Percentiles rank a stretch among this genome's conserved stretches.
phyloP scores from a whole-genome alignment of 1,140 invertebrate genomes.

The Temnothorax longispinosus region DNA sequence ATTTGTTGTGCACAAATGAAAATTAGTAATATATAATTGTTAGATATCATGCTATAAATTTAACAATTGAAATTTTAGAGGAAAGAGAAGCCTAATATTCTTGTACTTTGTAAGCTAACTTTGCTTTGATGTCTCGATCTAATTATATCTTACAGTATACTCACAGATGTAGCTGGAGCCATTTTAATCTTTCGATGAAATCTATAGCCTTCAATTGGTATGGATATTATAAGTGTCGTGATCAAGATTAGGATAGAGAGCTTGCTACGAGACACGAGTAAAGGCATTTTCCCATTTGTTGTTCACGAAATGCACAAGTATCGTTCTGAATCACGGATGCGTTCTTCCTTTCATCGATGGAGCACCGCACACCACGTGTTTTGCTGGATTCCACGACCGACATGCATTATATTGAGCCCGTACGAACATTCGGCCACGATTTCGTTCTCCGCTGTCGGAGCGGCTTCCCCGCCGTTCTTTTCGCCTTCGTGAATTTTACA shows the following conservation, averaged over 20 bases:
- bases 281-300: constrained; percentile 54
- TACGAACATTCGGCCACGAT: constrained; percentile 26
- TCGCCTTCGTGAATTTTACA: constrained; percentile 33
- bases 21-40: constrained; percentile 2
- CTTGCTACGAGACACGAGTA: not conserved
- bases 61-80: not conserved
- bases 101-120: not conserved
- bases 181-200: not conserved
- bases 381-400: constrained; percentile 14
- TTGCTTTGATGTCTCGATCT: not conserved
- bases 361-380: constrained; percentile 42
- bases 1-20: not conserved
- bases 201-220: not conserved
- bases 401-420: constrained; percentile 51
- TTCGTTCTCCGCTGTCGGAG: not conserved
- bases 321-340: not conserved
- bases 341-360: constrained; percentile 21
- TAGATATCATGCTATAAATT: not conserved
- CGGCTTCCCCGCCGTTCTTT: not conserved
- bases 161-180: constrained; percentile 33
- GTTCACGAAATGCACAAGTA: not conserved
- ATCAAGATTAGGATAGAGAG: constrained; percentile 16
- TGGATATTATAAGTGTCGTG: not conserved
- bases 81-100: not conserved
- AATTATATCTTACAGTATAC: constrained; percentile 13